These are phyloP conservation scores for Drosophila truncata DNA, from an alignment of 1,140 invertebrate species.

Conservation along the genomic window DNA sequence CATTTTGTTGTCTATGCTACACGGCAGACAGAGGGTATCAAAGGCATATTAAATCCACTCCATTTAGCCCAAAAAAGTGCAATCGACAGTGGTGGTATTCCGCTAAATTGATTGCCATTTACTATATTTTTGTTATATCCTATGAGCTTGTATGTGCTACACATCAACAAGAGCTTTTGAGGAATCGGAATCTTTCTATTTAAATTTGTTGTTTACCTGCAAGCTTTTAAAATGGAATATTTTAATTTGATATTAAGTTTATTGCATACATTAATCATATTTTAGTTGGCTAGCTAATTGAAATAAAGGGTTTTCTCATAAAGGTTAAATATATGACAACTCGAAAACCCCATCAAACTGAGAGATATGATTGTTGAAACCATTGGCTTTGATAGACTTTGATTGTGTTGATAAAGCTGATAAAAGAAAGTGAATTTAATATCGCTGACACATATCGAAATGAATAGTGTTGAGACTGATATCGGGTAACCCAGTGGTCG, in stretches of 20 bases:
- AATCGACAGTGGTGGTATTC: background rate
- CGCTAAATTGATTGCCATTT: background rate
- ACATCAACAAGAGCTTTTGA: background rate
- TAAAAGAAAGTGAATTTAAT: background rate
- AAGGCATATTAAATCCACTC: constrained; percentile 38
- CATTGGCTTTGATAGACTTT: background rate
- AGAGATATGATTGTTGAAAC: background rate
- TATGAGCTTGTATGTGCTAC: background rate
- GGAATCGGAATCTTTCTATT: background rate
- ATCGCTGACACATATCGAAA: background rate
- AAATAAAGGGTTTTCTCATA: background rate
- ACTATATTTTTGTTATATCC: background rate
- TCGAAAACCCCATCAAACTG: background rate
- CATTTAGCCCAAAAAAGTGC: constrained; percentile 29
- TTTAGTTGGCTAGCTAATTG: background rate
- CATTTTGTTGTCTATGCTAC: constrained; percentile 54
- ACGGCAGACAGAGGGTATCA: constrained; percentile 45
- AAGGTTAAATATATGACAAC: background rate
- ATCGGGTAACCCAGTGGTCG: constrained; percentile 31
- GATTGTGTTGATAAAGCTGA: background rate
- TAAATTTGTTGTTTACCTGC: background rate
- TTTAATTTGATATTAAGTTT: background rate
- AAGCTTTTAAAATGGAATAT: background rate
- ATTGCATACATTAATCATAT: background rate
- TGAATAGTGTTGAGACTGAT: background rate